Evolutionary conservation across 2,888 invertebrate genomes (phyloP).

Genomic region (Troides aeacus): DNA sequence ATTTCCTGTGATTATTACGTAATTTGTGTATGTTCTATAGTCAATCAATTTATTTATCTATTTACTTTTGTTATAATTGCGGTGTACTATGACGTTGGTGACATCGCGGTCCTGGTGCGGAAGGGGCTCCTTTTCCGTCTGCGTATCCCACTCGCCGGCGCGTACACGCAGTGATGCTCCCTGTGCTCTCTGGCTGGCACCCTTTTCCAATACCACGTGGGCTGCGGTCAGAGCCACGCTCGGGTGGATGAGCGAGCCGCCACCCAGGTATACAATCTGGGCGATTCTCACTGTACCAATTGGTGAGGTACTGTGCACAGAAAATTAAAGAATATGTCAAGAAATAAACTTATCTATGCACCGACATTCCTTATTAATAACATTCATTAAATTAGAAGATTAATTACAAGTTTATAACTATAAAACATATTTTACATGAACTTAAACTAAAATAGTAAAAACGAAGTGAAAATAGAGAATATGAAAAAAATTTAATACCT

Average conservation of each 20-base stretch:
- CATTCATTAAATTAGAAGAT: too few relatives aligned
- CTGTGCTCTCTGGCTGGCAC: not conserved
- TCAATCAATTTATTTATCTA: too few relatives aligned
- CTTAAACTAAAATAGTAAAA: too few relatives aligned
- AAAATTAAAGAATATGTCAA: too few relatives aligned
- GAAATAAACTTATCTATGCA: too few relatives aligned
- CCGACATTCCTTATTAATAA: too few relatives aligned
- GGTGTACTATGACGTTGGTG: constrained; percentile 76
- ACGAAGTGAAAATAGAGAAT: too few relatives aligned
- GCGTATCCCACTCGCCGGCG: constrained; percentile 92
- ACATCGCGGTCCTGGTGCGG: constrained; percentile 82
- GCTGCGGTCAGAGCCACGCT: constrained; percentile 86
- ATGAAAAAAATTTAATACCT: too few relatives aligned
- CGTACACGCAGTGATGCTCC: constrained; percentile 66
- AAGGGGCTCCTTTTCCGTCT: constrained; percentile 83
- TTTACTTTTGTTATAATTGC: constrained; percentile 64
- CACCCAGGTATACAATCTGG: constrained; percentile 56
- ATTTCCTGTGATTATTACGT: too few relatives aligned
- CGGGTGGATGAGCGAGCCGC: constrained; percentile 86
- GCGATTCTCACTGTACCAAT: not conserved
- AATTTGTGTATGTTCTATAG: too few relatives aligned
- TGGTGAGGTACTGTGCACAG: not conserved
- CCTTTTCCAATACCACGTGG: constrained; percentile 71
- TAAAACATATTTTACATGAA: too few relatives aligned
- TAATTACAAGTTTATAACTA: too few relatives aligned